Evolutionary conservation across 2,797 vertebrate species (phyloP).

Genomic region (Trachops cirrhosus): DNA sequence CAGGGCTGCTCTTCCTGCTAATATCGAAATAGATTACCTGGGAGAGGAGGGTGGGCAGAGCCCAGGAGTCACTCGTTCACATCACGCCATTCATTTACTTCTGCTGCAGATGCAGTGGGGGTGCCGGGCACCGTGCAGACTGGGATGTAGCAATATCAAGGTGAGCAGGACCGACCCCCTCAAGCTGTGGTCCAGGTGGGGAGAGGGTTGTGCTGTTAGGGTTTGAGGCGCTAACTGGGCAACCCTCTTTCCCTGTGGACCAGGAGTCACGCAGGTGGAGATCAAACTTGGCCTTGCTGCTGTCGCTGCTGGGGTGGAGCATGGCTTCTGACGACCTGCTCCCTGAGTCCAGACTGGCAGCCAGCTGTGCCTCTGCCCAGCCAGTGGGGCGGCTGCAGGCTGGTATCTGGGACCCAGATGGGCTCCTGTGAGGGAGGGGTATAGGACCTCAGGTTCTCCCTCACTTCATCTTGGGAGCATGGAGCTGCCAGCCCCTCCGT

Average conservation of each 20-base stretch:
- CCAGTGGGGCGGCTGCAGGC: neutral
- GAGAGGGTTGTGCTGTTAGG: neutral
- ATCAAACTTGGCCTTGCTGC: too few species aligned
- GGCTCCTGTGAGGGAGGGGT: neutral
- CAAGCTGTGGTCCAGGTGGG: neutral
- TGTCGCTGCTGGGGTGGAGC: too few species aligned
- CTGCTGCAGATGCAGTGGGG: neutral
- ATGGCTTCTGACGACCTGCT: neutral
- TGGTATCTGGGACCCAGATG: too few species aligned
- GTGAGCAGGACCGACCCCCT: rapidly evolving
- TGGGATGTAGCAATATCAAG: neutral
- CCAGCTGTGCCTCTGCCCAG: neutral
- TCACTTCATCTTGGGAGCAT: neutral
- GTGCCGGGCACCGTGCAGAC: neutral
- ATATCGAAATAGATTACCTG: neutral
- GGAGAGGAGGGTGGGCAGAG: neutral
- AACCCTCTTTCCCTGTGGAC: neutral
- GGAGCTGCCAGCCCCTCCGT: neutral
- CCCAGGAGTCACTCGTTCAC: neutral
- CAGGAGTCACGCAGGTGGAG: neutral
- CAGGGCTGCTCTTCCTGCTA: neutral
- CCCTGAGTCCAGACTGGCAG: neutral
- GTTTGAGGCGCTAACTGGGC: neutral
- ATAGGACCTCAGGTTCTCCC: neutral
- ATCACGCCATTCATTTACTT: neutral